A percentile compares a stretch with the other conserved stretches of the same genome.
Evolutionary conservation across 2,113 vertebrate genomes (phyloP).

Genomic region (Sialia sialis): DNA sequence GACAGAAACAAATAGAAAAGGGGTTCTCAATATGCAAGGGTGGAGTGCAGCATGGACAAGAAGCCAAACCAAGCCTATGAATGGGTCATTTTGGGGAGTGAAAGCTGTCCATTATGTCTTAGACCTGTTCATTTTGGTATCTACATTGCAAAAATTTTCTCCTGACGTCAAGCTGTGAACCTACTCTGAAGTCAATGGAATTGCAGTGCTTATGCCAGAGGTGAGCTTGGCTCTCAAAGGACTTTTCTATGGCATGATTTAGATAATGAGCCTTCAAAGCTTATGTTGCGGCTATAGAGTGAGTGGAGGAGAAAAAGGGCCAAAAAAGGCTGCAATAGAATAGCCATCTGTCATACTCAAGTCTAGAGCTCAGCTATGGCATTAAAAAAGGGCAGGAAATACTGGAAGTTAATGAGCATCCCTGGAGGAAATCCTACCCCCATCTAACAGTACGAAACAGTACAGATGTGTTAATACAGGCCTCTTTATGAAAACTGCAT

Average conservation of each 20-base stretch:
- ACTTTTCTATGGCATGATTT: neutral
- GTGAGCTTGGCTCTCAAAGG: neutral
- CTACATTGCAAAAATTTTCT: conserved; percentile 15
- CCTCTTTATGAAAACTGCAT: neutral
- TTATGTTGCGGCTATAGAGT: neutral
- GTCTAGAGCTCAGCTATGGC: neutral
- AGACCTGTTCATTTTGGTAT: neutral
- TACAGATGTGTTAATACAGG: conserved; percentile 9
- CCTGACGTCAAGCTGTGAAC: neutral
- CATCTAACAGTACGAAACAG: neutral
- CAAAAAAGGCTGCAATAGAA: neutral
- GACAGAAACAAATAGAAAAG: neutral
- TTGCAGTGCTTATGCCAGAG: conserved; percentile 2
- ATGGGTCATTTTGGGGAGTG: neutral
- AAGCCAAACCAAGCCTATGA: neutral
- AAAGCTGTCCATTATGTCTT: neutral
- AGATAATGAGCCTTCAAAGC: conserved; percentile 2
- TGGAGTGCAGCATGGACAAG: neutral
- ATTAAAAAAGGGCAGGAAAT: neutral
- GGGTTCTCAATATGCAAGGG: neutral
- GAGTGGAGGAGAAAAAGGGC: neutral
- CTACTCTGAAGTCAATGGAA: conserved; percentile 13
- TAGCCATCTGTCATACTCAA: neutral
- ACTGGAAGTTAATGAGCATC: neutral
- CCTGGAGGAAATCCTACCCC: neutral